Percentiles rank a stretch among this genome's conserved stretches.
Conservation (phyloP, 2,797 vertebrate genomes). For the Euthynnus affinis region DNA sequence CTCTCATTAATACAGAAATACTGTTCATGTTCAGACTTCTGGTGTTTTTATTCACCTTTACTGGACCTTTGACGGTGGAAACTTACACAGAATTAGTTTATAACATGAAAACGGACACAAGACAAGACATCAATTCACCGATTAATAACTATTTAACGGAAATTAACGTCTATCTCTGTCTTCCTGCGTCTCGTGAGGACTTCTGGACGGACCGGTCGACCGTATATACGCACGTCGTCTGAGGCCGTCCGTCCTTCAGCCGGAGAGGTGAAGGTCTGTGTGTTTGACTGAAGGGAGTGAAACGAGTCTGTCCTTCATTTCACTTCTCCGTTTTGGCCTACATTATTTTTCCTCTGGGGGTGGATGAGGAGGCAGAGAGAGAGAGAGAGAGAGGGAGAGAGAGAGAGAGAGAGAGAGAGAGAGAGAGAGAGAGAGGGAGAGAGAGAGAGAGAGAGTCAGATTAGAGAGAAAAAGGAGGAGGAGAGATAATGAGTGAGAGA, state of each 20-base stretch:
- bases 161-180: too few species aligned
- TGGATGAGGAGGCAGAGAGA: conserved; percentile 34
- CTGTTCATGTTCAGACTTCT: too few species aligned
- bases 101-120: not conserved
- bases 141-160: too few species aligned
- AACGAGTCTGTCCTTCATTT: conserved; percentile 55
- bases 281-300: conserved; percentile 12
- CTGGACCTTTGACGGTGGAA: too few species aligned
- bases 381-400: conserved; percentile 25
- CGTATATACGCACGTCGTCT: conserved; percentile 1
- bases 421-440: conserved; percentile 29
- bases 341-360: conserved; percentile 57
- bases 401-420: conserved; percentile 24
- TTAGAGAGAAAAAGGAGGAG: conserved; percentile 40
- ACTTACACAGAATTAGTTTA: not conserved
- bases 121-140: not conserved
- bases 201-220: not conserved
- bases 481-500: conserved; percentile 42
- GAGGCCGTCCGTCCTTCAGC: conserved; percentile 19
- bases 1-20: too few species aligned
- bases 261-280: conserved; percentile 39
- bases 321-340: conserved; percentile 63
- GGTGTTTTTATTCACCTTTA: too few species aligned
- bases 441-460: conserved; percentile 33
- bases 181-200: not conserved